Base-by-base conservation (phyloP, 2,113 vertebrate species). In the Pogona vitticeps region DNA sequence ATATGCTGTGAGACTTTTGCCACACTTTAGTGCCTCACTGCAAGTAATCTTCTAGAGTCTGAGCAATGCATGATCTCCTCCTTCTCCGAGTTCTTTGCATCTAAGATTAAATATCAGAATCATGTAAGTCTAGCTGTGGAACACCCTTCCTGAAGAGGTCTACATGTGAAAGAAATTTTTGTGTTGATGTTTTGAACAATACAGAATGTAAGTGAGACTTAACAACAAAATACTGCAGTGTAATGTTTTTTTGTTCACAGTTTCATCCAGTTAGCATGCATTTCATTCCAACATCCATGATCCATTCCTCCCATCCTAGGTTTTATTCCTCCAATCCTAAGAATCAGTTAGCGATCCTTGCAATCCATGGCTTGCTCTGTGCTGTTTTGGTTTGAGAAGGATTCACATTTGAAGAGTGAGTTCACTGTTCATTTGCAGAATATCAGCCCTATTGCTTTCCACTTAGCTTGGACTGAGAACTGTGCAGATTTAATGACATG, bases 391-490 rank as follows among this genome's bases (percentile, higher is more conserved):
- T 36, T 58, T 61, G 20, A 6, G 13, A 76, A 31, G 42, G 28
- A 52, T 52, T 76, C 38, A 42, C 38, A 42, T 23, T 52, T n/a
- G 12, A 31, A 42, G 40, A 76, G 42, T 58, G 52, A 58, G 10
- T 58, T 76, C 28, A 26, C 73, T 77, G 8, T 17, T 20, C 23
- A n/a, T 36, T 4, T 65, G 7, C 59, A 15, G 33, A 13, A 59
- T 40, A 40, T 61, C 36, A 82, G 13, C 67, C 38, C 56, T 84
- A 20, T 79, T 63, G 65, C 61, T 93, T 83, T 83, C 72, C 91
- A 76, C 67, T 80, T 92, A 78, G 56, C 77, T 91, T 91, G 86
- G 85, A 15, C 63, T 76, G 78, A 68, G 46, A 8, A 36, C 6
- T 52, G 7, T 0, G 87, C 83, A 46, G 28, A 88, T 83, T 0